Conservation (phyloP, 2,888 invertebrate genomes). For the Stictocephala bisonia region DNA sequence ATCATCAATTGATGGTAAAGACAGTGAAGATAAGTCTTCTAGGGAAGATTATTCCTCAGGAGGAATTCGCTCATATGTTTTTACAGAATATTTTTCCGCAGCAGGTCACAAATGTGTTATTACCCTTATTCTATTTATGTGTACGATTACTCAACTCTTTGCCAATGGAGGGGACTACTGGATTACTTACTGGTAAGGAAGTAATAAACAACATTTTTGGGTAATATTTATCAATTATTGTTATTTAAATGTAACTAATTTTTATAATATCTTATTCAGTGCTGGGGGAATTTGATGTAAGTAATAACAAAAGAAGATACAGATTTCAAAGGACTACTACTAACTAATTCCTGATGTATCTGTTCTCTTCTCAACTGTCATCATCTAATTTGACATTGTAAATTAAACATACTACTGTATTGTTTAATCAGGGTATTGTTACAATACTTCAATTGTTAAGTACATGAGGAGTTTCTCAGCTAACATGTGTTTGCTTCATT, state of each 20-base stretch:
- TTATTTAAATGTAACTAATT: no score
- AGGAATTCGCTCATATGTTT: slow-evolving; percentile 71
- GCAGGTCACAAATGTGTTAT: slow-evolving; percentile 76
- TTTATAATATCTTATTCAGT: no score
- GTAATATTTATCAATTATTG: no score
- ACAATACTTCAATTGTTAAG: background rate
- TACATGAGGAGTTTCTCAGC: background rate
- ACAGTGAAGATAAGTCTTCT: slow-evolving; percentile 51
- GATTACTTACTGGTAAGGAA: slow-evolving; percentile 76
- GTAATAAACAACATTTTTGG: no score
- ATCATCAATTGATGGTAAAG: slow-evolving; percentile 55
- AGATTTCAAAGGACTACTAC: no score
- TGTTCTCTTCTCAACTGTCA: no score
- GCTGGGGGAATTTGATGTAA: no score
- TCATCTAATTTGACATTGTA: no score
- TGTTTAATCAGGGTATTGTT: no score
- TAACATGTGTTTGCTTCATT: slow-evolving; percentile 1
- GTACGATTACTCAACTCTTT: slow-evolving; percentile 70
- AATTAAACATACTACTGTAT: no score
- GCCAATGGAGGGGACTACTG: slow-evolving; percentile 77
- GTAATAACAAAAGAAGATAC: no score
- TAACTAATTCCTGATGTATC: no score
- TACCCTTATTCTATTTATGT: slow-evolving; percentile 71
- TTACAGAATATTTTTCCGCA: slow-evolving; percentile 77
- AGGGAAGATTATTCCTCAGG: slow-evolving; percentile 73